Percentiles rank a stretch among this genome's conserved stretches.
These are phyloP conservation scores for Abramis brama DNA, from an alignment of 2,113 vertebrate genomes.

Conservation along the genomic window DNA sequence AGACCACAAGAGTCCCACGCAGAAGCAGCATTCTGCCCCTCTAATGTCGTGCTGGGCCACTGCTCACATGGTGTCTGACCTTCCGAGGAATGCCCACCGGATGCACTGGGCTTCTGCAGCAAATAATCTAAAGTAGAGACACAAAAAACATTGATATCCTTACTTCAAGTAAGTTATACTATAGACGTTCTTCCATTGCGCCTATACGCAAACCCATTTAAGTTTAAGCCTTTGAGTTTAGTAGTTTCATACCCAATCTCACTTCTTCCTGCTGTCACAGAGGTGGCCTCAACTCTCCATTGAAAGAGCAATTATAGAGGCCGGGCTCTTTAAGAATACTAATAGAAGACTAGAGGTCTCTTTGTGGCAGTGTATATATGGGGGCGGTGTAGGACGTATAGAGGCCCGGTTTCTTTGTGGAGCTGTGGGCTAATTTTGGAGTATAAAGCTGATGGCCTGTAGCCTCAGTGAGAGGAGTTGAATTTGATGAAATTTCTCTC, in stretches of 20 bases:
- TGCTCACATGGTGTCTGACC: conserved; percentile 71
- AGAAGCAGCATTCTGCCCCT: conserved; percentile 73
- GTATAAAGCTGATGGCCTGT: conserved; percentile 73
- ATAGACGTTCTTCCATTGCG: neutral
- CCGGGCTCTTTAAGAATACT: conserved; percentile 42
- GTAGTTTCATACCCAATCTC: neutral
- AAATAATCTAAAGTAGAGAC: conserved; percentile 66
- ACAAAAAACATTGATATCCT: neutral
- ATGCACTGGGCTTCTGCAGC: conserved; percentile 44
- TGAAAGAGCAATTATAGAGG: conserved; percentile 27
- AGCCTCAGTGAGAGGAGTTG: conserved; percentile 74
- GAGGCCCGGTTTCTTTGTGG: conserved; percentile 65
- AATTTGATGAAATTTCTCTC: conserved; percentile 72
- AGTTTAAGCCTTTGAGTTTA: neutral
- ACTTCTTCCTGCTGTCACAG: conserved; percentile 3
- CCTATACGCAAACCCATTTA: neutral
- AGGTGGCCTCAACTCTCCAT: conserved; percentile 14
- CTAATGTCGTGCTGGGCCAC: conserved; percentile 35
- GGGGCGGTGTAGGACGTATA: conserved; percentile 53
- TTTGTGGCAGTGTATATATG: conserved; percentile 26
- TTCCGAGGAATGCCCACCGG: conserved; percentile 60
- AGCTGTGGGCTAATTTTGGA: conserved; percentile 55
- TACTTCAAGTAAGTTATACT: neutral
- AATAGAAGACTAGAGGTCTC: conserved; percentile 33
- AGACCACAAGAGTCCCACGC: conserved; percentile 62